Conservation (phyloP, 2,888 invertebrate species). For the Sacculina carcini region DNA sequence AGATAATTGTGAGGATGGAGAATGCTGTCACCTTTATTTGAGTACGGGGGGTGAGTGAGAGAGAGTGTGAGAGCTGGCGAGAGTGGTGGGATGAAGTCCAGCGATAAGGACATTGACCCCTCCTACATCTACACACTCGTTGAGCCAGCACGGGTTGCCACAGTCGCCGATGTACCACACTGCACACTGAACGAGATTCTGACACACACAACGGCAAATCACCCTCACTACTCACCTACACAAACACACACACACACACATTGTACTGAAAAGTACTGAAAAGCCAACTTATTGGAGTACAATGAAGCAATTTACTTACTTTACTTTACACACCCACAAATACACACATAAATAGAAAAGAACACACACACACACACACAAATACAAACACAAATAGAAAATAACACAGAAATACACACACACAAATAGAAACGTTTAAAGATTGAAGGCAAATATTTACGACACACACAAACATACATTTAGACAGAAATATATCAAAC, state of each 20-base stretch:
- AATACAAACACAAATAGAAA: not conserved
- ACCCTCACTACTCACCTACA: conserved; percentile 32
- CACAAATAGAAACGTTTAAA: no score
- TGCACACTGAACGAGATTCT: conserved; percentile 18
- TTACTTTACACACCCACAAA: no score
- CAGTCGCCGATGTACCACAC: conserved; percentile 17
- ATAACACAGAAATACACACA: not conserved
- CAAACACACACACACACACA: not conserved
- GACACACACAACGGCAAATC: conserved; percentile 27
- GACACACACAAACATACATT: no score
- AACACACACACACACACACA: no score
- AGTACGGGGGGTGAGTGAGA: conserved; percentile 31
- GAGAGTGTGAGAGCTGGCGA: no score
- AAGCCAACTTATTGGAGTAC: no score
- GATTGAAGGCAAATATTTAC: no score
- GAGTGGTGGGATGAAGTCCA: conserved; percentile 17
- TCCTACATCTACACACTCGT: conserved; percentile 33
- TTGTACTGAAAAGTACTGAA: no score
- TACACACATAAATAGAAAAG: no score
- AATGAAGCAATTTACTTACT: no score
- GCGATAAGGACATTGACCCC: conserved; percentile 26
- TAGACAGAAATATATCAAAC: no score
- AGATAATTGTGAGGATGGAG: no score
- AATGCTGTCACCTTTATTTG: conserved; percentile 30
- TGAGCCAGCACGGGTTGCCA: conserved; percentile 31